Percentiles rank a stretch among this genome's conserved stretches.
phyloP scores from a whole-genome alignment of 1,140 invertebrate species.

The Zaprionus ghesquierei region DNA sequence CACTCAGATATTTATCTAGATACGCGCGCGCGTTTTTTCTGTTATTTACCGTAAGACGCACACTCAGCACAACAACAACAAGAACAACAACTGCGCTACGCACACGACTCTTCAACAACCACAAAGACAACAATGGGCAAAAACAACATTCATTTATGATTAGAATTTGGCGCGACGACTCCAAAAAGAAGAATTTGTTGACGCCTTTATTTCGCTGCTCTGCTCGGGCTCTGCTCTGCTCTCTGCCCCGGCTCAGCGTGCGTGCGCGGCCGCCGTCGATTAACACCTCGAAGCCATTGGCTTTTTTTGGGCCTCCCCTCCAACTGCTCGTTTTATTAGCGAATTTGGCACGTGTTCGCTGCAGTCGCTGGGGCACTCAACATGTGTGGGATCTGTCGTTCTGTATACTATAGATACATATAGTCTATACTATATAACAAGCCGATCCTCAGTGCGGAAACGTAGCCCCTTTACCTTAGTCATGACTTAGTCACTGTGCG shows the following conservation, averaged over 20 bases:
- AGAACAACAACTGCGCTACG: constrained; percentile 19
- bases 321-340: constrained; percentile 44
- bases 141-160: constrained; percentile 55
- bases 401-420: not conserved
- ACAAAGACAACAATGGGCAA: constrained; percentile 10
- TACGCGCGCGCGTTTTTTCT: constrained; percentile 54
- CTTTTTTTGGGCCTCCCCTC: too few species aligned
- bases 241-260: not conserved
- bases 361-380: constrained; percentile 18
- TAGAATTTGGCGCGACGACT: constrained; percentile 50
- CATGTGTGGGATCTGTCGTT: not conserved
- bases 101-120: constrained; percentile 49
- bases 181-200: constrained; percentile 52
- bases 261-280: constrained; percentile 31
- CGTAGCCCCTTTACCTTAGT: not conserved
- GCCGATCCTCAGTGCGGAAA: not conserved
- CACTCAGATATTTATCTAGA: constrained; percentile 67
- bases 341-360: constrained; percentile 60
- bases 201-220: constrained; percentile 47
- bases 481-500: not conserved
- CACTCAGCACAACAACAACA: constrained; percentile 39
- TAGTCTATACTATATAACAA: not conserved
- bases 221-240: constrained; percentile 1
- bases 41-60: constrained; percentile 60
- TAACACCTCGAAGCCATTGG: constrained; percentile 66